Evolutionary conservation across 2,888 invertebrate species (phyloP).

Genomic region (Polymixis lichenea): DNA sequence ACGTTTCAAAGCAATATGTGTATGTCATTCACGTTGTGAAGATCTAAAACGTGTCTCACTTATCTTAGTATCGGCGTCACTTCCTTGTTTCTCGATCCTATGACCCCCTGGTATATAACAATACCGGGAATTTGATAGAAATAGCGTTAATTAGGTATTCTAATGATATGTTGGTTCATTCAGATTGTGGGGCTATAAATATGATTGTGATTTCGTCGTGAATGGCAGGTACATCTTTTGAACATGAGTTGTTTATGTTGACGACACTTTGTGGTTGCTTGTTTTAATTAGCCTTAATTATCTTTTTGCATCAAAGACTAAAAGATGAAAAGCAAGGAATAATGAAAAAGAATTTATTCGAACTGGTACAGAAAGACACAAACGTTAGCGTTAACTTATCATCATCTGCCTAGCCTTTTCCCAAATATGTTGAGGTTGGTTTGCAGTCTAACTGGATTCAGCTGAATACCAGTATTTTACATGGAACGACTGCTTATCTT

Average conservation of each 20-base stretch:
- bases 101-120: conserved; percentile 47
- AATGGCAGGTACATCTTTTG: not conserved
- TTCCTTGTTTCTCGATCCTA: conserved; percentile 50
- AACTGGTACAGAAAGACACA: no score
- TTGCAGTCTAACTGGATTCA: no score
- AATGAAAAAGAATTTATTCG: no score
- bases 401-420: no score
- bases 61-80: conserved; percentile 32
- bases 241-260: not conserved
- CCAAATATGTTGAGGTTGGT: no score
- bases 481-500: no score
- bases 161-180: conserved; percentile 33
- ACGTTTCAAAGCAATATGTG: not conserved
- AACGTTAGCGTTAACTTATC: not conserved
- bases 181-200: conserved; percentile 22
- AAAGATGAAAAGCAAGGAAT: no score
- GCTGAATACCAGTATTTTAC: no score
- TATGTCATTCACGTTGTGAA: not conserved
- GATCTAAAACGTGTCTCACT: conserved; percentile 19
- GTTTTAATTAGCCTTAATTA: not conserved
- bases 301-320: no score
- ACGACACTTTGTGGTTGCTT: not conserved
- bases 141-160: conserved; percentile 41
- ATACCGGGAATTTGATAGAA: conserved; percentile 41
- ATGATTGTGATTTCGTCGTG: conserved; percentile 21